phyloP scores from a whole-genome alignment of 1,140 invertebrate species.

The Hydropsyche tenuis region DNA sequence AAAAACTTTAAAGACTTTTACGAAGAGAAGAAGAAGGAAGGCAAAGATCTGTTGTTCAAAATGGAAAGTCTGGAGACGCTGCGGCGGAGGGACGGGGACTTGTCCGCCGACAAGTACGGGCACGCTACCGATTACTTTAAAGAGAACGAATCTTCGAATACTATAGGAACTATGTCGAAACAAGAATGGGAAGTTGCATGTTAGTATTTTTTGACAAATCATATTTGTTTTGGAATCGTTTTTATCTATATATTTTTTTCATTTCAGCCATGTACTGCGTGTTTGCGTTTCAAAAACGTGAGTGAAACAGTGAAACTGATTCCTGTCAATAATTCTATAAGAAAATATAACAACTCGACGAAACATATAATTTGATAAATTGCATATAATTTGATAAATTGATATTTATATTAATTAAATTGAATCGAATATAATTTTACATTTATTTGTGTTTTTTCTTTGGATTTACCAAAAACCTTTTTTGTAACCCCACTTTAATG shows the following conservation, averaged over 20 bases:
- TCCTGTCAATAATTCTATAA: no score
- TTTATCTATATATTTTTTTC: constrained; percentile 26
- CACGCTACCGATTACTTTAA: constrained; percentile 72
- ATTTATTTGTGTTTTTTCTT: no score
- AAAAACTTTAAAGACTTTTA: constrained; percentile 85
- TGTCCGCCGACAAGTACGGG: constrained; percentile 76
- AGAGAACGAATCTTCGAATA: constrained; percentile 55
- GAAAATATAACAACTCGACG: no score
- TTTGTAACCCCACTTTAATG: no score
- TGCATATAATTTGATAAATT: no score
- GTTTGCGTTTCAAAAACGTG: constrained; percentile 20
- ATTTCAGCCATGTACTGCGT: constrained; percentile 34
- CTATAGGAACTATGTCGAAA: constrained; percentile 81
- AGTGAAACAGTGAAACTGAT: background rate
- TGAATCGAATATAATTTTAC: no score
- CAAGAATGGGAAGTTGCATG: constrained; percentile 94
- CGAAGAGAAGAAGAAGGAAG: constrained; percentile 69
- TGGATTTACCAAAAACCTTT: no score
- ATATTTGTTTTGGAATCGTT: constrained; percentile 32
- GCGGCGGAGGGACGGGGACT: constrained; percentile 64
- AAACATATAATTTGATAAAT: no score
- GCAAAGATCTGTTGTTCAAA: constrained; percentile 70
- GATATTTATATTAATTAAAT: no score
- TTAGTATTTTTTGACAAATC: constrained; percentile 60
- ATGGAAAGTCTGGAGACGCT: constrained; percentile 79